Conservation (phyloP, 2,113 vertebrate species). For the Jacana jacana region DNA sequence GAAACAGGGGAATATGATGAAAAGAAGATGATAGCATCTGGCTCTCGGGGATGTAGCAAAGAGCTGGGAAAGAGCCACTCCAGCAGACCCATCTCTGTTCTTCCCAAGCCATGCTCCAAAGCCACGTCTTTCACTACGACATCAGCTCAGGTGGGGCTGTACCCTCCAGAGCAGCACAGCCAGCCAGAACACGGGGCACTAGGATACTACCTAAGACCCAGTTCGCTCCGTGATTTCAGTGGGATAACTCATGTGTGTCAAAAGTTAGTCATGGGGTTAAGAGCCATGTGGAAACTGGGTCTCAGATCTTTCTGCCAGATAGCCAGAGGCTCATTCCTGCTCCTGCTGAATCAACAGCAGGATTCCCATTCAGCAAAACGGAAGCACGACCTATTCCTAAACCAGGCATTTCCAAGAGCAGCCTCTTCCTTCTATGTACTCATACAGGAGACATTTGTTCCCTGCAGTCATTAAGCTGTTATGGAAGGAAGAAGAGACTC, state of each 20-base stretch:
- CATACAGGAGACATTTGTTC: background rate
- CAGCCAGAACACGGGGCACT: background rate
- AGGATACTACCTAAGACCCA: background rate
- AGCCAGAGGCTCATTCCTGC: slow-evolving; percentile 32
- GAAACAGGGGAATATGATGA: background rate
- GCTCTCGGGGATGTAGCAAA: background rate
- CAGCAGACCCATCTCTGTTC: background rate
- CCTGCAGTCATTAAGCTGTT: background rate
- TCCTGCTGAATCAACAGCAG: background rate
- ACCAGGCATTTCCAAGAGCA: background rate
- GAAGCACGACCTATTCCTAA: background rate
- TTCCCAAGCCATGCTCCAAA: background rate
- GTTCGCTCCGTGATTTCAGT: background rate
- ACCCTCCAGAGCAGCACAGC: background rate
- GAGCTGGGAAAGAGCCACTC: background rate
- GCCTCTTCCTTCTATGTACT: background rate
- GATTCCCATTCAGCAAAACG: background rate
- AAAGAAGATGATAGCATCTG: background rate
- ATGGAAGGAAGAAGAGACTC: background rate
- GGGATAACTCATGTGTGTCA: background rate
- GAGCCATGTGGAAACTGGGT: background rate
- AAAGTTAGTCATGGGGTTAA: background rate
- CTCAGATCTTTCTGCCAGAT: background rate
- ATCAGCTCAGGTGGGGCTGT: background rate
- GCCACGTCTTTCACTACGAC: background rate